Conservation (phyloP, 2,113 vertebrate genomes). For the Tragelaphus strepsiceros region DNA sequence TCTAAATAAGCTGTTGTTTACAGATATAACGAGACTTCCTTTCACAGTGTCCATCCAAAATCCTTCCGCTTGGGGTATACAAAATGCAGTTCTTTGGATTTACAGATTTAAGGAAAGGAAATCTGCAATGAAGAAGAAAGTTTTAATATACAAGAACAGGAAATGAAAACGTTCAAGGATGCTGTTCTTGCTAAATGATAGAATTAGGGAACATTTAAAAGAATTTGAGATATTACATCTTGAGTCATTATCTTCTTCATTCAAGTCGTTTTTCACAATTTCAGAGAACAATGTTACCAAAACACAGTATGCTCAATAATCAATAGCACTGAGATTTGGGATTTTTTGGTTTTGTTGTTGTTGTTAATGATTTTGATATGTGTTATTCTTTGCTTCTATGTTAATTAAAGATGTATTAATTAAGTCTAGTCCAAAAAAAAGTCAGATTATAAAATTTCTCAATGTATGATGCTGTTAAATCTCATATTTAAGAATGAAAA, state of each 20-base stretch:
- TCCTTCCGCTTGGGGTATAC: accelerated
- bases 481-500: neutral
- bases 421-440: neutral
- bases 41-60: accelerated
- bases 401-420: neutral
- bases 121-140: constrained; percentile 48
- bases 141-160: neutral
- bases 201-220: neutral
- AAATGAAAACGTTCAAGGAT: neutral
- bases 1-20: neutral
- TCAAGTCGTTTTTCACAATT: neutral
- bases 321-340: neutral
- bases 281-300: neutral
- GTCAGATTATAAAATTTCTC: neutral
- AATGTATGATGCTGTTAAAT: neutral
- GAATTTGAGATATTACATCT: neutral
- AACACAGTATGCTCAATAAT: neutral
- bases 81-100: accelerated
- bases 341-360: neutral
- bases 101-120: accelerated
- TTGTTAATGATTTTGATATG: neutral
- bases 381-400: neutral
- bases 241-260: neutral
- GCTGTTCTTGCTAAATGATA: neutral
- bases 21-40: neutral